A percentile compares a stretch with the other conserved stretches of the same genome.
phyloP scores from a whole-genome alignment of 2,797 vertebrate species.

The Monodelphis domestica region DNA sequence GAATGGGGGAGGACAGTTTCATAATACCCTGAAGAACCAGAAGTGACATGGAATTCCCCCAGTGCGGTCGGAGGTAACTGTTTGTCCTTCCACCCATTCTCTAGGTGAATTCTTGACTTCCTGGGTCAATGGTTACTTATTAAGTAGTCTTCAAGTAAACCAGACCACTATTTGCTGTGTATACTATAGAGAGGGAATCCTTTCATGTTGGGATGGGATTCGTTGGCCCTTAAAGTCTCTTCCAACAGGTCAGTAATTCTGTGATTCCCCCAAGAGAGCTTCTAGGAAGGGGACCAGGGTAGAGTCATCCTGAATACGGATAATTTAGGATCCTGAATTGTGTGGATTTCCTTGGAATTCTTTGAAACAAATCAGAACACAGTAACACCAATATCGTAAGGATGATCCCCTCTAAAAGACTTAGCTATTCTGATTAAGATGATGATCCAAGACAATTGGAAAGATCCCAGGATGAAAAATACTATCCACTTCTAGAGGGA shows the following conservation, averaged over 20 bases:
- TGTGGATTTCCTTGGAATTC: not conserved
- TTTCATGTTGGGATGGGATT: not conserved
- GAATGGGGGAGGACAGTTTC: constrained; percentile 44
- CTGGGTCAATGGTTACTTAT: not conserved
- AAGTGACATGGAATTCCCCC: constrained; percentile 50
- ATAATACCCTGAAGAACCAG: constrained; percentile 52
- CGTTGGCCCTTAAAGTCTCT: not conserved
- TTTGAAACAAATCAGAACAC: constrained; percentile 30
- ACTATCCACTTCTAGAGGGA: not conserved
- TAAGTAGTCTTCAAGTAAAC: not conserved
- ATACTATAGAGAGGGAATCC: not conserved
- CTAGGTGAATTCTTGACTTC: not conserved
- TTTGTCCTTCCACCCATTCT: not conserved
- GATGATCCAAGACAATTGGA: not conserved
- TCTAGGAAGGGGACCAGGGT: not conserved
- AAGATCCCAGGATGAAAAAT: not conserved
- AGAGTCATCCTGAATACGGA: not conserved
- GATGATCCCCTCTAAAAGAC: not conserved
- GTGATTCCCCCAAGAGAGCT: not conserved
- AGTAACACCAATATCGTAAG: not conserved
- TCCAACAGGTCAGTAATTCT: not conserved
- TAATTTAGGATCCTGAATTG: constrained; percentile 12
- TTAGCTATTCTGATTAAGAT: not conserved
- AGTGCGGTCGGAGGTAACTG: constrained; percentile 31
- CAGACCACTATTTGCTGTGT: not conserved